These are phyloP conservation scores for Drosophila anomelani DNA, from an alignment of 2,888 invertebrate species.

Conservation along the genomic window DNA sequence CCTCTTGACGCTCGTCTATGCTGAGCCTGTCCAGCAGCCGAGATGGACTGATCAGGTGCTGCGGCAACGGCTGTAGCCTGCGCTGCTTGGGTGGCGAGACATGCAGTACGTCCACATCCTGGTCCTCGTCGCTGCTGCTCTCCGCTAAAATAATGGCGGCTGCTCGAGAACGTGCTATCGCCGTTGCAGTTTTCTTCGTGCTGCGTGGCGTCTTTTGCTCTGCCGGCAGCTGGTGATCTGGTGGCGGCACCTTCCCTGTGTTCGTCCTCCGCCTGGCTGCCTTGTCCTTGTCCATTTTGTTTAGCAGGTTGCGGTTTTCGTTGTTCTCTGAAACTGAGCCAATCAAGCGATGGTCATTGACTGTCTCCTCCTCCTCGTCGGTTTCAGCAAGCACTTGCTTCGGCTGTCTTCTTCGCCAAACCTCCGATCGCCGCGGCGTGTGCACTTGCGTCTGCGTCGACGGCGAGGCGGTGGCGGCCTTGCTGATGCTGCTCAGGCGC, in stretches of 20 bases:
- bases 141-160: slow-evolving; percentile 19
- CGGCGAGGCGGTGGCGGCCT: slow-evolving; percentile 51
- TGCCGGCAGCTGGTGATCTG: slow-evolving; percentile 16
- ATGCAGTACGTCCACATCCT: slow-evolving; percentile 42
- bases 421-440: slow-evolving; percentile 55
- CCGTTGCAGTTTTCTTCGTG: slow-evolving; percentile 58
- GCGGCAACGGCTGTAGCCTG: slow-evolving; percentile 56
- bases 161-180: slow-evolving; percentile 10
- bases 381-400: slow-evolving; percentile 43
- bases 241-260: slow-evolving; percentile 24
- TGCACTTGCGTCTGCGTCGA: slow-evolving; percentile 52
- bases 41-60: slow-evolving; percentile 81
- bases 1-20: slow-evolving; percentile 73
- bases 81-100: slow-evolving; percentile 83
- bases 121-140: slow-evolving; percentile 36
- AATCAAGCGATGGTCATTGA: slow-evolving; percentile 37
- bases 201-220: slow-evolving; percentile 76
- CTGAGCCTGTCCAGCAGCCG: slow-evolving; percentile 81
- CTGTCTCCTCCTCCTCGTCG: slow-evolving; percentile 68
- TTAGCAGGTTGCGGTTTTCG: slow-evolving; percentile 77
- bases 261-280: slow-evolving; percentile 17
- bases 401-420: slow-evolving; percentile 75
- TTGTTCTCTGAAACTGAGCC: slow-evolving; percentile 75
- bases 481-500: slow-evolving; percentile 78
- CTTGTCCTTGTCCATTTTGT: slow-evolving; percentile 69